A percentile compares a stretch with the other conserved stretches of the same genome.
Conservation (phyloP, 2,113 vertebrate genomes). For the Pantherophis guttatus region DNA sequence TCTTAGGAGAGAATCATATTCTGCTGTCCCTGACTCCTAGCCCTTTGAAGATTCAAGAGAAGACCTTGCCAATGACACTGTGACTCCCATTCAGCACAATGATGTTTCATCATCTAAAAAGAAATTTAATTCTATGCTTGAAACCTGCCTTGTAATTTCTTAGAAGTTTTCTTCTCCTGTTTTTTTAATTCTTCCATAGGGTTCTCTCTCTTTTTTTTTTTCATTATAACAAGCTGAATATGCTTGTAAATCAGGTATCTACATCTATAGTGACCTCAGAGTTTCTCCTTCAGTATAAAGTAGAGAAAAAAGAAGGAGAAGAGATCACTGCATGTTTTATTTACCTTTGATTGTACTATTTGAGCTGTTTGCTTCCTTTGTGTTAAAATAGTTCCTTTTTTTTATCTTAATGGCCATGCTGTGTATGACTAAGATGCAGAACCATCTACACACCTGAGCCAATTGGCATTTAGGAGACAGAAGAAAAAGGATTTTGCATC, state of each 20-base stretch:
- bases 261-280: accelerated
- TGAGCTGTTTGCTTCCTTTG: background rate
- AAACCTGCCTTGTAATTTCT: background rate
- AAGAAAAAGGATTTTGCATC: background rate
- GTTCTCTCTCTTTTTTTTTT: background rate
- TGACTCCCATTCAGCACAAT: background rate
- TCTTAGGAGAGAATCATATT: background rate
- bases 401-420: background rate
- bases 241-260: background rate
- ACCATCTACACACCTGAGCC: background rate
- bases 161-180: background rate
- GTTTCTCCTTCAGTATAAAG: background rate
- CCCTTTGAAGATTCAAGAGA: background rate
- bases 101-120: background rate
- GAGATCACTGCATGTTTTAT: background rate
- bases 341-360: background rate
- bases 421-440: background rate
- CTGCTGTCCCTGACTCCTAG: background rate
- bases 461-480: background rate
- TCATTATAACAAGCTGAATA: background rate
- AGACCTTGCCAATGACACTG: background rate
- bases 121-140: background rate
- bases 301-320: background rate
- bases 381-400: background rate
- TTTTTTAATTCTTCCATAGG: background rate